A percentile compares a stretch with the other conserved stretches of the same genome.
phyloP scores from a whole-genome alignment of 2,888 invertebrate genomes.

The Phanerotoma sp. region DNA sequence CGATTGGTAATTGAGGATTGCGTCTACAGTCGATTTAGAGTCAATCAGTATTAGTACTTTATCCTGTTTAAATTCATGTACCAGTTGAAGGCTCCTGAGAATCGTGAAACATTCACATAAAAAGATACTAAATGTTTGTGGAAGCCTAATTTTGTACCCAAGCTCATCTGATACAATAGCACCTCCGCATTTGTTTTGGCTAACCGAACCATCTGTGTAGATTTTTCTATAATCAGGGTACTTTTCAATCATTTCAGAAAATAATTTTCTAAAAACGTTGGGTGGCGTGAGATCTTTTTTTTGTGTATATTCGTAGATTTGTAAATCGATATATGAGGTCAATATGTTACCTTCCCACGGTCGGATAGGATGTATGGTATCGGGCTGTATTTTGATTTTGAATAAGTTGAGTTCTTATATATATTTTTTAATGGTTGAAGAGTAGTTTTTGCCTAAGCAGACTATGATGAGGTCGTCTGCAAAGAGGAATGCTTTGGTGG shows the following conservation, averaged over 20 bases:
- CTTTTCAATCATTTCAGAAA: neutral
- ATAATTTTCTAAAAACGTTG: neutral
- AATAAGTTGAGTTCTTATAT: neutral
- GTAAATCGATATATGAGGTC: neutral
- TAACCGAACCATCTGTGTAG: neutral
- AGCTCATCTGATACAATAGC: neutral
- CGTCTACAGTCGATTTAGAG: too few relatives aligned
- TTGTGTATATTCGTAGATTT: too few relatives aligned
- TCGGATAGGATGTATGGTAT: neutral
- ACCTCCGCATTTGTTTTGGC: neutral
- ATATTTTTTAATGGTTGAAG: neutral
- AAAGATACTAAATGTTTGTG: neutral
- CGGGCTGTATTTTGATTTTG: neutral
- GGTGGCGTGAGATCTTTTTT: too few relatives aligned
- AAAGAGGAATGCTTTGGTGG: neutral
- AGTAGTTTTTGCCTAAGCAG: slow-evolving; percentile 8
- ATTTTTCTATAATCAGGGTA: neutral
- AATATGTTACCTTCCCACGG: neutral
- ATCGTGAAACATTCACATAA: too few relatives aligned
- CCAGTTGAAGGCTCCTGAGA: too few relatives aligned
- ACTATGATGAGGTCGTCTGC: slow-evolving; percentile 17
- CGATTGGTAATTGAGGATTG: too few relatives aligned
- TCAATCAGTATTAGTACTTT: too few relatives aligned
- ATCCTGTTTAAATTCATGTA: too few relatives aligned
- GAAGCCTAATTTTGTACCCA: neutral